A percentile compares a stretch with the other conserved stretches of the same genome.
Evolutionary conservation across 2,888 invertebrate genomes (phyloP).

Genomic region (Synanthedon vespiformis): DNA sequence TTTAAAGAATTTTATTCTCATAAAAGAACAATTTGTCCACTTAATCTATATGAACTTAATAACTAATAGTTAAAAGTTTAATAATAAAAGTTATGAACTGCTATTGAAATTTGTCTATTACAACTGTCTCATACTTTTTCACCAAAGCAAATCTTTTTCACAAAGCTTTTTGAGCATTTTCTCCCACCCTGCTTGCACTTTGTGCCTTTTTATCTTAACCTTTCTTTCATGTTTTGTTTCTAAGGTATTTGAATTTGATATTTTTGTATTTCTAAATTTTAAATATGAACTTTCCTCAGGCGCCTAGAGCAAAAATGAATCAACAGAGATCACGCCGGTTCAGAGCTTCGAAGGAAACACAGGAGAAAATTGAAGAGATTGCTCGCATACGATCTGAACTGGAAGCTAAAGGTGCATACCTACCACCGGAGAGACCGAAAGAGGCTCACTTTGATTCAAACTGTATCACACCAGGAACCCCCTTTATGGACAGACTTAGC

Average conservation of each 20-base stretch:
- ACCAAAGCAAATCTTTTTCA: too few species aligned
- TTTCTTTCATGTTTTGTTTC: too few species aligned
- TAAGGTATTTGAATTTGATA: too few species aligned
- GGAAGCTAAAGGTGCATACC: slow-evolving; percentile 75
- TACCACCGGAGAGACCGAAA: slow-evolving; percentile 90
- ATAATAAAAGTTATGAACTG: too few species aligned
- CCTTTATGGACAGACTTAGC: slow-evolving; percentile 94
- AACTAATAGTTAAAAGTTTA: too few species aligned
- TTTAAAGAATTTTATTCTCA: too few species aligned
- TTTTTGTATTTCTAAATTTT: neutral
- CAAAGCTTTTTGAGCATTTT: too few species aligned
- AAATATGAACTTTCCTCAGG: slow-evolving; percentile 51
- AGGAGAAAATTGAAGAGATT: slow-evolving; percentile 89
- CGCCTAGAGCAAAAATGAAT: slow-evolving; percentile 99
- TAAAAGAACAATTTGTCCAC: too few species aligned
- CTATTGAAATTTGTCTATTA: too few species aligned
- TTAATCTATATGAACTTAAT: too few species aligned
- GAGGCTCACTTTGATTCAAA: slow-evolving; percentile 98
- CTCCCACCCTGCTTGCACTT: too few species aligned
- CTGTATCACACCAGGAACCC: slow-evolving; percentile 99
- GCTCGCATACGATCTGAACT: slow-evolving; percentile 82
- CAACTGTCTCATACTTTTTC: too few species aligned
- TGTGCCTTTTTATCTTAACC: neutral
- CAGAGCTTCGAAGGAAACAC: slow-evolving; percentile 94
- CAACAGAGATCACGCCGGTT: slow-evolving; percentile 97